These are phyloP conservation scores for Zaprionus nigranus DNA, from an alignment of 1,140 invertebrate genomes.

Conservation along the genomic window DNA sequence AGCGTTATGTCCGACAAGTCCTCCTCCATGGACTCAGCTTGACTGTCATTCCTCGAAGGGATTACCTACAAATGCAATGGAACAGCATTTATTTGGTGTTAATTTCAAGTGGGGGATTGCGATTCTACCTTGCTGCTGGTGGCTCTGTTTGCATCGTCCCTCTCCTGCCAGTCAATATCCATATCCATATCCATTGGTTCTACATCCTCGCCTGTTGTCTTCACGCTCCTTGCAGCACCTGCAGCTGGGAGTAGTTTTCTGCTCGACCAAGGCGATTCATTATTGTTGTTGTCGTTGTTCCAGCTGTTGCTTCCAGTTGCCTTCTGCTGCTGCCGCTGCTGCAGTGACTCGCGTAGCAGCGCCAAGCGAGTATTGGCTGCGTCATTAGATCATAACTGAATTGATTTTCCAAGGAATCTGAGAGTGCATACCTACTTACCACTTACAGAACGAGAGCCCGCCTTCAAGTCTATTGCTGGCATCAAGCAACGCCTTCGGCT, in stretches of 20 bases:
- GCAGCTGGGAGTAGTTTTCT: not conserved
- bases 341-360: constrained; percentile 25
- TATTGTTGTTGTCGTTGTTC: not conserved
- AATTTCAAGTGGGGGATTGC: too few relatives aligned
- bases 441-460: constrained; percentile 19
- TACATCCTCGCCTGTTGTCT: not conserved
- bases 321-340: constrained; percentile 14
- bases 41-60: not conserved
- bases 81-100: too few relatives aligned
- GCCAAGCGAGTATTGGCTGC: constrained; percentile 57
- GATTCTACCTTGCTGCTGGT: not conserved
- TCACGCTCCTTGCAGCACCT: not conserved
- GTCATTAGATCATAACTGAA: not conserved
- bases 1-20: not conserved
- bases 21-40: not conserved
- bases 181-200: constrained; percentile 66
- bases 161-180: constrained; percentile 24
- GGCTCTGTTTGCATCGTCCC: not conserved
- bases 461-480: constrained; percentile 52
- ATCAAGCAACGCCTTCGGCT: constrained; percentile 64
- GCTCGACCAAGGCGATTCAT: not conserved
- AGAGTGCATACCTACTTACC: constrained; percentile 34
- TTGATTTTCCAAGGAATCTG: not conserved
- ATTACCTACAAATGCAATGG: not conserved
- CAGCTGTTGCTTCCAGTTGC: constrained; percentile 28